Conservation (phyloP, 2,113 vertebrate genomes). For the Tyto alba region DNA sequence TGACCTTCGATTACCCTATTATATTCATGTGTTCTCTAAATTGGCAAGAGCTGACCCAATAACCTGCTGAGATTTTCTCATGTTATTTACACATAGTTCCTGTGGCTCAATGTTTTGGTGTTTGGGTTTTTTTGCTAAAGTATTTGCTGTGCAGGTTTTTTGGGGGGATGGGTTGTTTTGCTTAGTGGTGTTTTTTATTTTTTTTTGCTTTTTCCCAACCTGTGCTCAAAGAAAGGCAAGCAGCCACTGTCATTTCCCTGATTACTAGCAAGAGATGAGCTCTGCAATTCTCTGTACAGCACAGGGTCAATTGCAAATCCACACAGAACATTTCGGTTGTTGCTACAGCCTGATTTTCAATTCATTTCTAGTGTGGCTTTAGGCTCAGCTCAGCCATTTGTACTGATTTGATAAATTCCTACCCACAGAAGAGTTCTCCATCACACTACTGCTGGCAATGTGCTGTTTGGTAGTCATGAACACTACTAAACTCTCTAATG, state of each 20-base stretch:
- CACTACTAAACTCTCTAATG: not conserved
- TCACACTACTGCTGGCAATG: not conserved
- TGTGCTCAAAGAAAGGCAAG: not conserved
- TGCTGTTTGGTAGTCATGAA: not conserved
- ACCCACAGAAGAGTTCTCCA: not conserved
- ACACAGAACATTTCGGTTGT: not conserved
- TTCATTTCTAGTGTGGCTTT: not conserved
- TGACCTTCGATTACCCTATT: not conserved
- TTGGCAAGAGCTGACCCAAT: not conserved
- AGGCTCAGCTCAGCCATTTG: not conserved
- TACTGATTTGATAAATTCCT: not conserved
- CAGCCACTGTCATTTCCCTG: not conserved
- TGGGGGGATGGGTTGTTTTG: not conserved
- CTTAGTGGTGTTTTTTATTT: fast-evolving
- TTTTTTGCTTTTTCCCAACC: not conserved
- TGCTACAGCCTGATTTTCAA: not conserved
- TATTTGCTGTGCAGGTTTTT: not conserved
- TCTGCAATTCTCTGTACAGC: not conserved
- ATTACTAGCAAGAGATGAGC: not conserved
- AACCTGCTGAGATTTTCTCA: not conserved
- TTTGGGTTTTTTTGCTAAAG: not conserved
- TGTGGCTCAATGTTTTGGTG: not conserved
- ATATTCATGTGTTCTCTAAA: not conserved
- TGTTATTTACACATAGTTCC: not conserved
- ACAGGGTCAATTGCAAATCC: not conserved